A percentile compares a stretch with the other conserved stretches of the same genome.
phyloP scores from a whole-genome alignment of 1,140 invertebrate genomes.

The Dendrolimus punctatus region DNA sequence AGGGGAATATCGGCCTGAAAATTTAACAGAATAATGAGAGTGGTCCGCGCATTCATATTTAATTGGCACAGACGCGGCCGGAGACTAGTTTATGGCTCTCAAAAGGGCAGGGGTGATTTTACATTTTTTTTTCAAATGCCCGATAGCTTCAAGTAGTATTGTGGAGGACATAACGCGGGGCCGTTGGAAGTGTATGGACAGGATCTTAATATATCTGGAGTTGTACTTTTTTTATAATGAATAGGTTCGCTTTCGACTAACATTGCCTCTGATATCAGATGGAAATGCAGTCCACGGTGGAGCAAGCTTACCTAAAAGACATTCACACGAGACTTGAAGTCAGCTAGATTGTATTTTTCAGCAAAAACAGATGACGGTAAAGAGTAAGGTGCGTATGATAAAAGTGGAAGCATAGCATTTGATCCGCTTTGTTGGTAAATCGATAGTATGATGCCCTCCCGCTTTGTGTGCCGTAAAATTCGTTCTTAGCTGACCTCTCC shows the following conservation, averaged over 20 bases:
- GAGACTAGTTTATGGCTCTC: constrained; percentile 50
- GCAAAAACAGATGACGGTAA: too few relatives aligned
- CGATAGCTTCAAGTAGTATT: constrained; percentile 58
- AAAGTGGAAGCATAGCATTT: too few relatives aligned
- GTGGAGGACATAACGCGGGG: constrained; percentile 50
- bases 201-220: constrained; percentile 3
- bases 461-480: too few relatives aligned
- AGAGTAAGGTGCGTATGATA: too few relatives aligned
- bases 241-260: neutral
- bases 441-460: too few relatives aligned
- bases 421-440: too few relatives aligned
- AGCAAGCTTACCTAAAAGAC: too few relatives aligned
- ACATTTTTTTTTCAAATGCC: constrained; percentile 61
- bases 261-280: too few relatives aligned
- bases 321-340: too few relatives aligned
- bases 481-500: too few relatives aligned
- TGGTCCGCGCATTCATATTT: constrained; percentile 60
- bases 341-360: too few relatives aligned
- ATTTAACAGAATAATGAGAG: constrained; percentile 52
- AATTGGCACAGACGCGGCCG: constrained; percentile 45
- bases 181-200: constrained; percentile 24
- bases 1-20: constrained; percentile 35
- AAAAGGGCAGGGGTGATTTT: constrained; percentile 48
- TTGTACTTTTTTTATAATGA: neutral
- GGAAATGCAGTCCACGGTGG: too few relatives aligned